These are phyloP conservation scores for Gallinago paraguaiae DNA, from an alignment of 2,113 vertebrate species.

Conservation along the genomic window DNA sequence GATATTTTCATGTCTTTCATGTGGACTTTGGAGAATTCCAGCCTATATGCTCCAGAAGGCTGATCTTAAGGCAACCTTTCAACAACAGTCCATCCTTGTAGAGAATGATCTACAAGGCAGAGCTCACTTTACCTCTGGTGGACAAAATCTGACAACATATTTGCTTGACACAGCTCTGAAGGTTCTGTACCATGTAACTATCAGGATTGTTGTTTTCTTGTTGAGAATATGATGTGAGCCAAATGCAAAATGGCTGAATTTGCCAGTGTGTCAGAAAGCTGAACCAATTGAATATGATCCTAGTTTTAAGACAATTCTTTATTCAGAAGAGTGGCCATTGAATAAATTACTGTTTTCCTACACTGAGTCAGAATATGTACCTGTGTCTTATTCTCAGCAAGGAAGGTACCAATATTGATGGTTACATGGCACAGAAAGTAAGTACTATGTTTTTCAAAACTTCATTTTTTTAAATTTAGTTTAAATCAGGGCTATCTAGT, in stretches of 20 bases:
- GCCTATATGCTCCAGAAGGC: background rate
- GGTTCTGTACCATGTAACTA: background rate
- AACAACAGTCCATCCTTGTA: background rate
- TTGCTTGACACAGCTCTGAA: background rate
- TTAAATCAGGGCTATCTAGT: background rate
- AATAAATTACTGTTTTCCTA: background rate
- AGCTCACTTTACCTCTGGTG: conserved; percentile 13
- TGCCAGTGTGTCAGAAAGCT: background rate
- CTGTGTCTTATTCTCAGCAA: background rate
- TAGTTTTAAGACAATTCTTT: background rate
- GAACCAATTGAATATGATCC: background rate
- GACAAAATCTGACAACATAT: background rate
- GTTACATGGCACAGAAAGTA: background rate
- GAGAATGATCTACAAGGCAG: background rate
- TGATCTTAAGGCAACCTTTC: conserved; percentile 49
- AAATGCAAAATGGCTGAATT: background rate
- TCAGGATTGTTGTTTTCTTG: background rate
- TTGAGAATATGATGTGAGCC: background rate
- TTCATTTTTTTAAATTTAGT: background rate
- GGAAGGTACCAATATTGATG: background rate
- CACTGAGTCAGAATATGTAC: background rate
- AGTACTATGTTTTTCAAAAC: background rate
- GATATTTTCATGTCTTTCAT: conserved; percentile 50
- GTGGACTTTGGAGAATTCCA: conserved; percentile 60
- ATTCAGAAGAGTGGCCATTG: background rate